Percentiles rank a stretch among this genome's conserved stretches.
phyloP scores from a whole-genome alignment of 2,888 invertebrate species.

The Magallana nippona region DNA sequence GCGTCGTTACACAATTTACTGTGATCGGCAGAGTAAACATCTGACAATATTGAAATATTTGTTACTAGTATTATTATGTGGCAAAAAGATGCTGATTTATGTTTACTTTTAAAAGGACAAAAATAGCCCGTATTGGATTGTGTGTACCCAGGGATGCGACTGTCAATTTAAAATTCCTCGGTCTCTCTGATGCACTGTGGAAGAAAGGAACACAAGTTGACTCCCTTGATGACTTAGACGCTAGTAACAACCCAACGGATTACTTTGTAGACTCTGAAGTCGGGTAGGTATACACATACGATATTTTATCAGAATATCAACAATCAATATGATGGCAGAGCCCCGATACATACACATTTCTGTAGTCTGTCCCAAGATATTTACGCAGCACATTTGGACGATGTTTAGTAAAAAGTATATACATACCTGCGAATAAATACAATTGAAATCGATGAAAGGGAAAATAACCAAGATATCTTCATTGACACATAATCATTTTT shows the following conservation, averaged over 20 bases:
- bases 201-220: neutral
- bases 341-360: no score
- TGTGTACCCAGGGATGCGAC: conserved; percentile 34
- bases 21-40: no score
- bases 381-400: no score
- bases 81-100: no score
- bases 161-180: neutral
- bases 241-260: neutral
- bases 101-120: neutral
- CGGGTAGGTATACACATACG: neutral
- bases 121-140: conserved; percentile 17
- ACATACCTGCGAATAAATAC: no score
- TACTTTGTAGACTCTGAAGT: conserved; percentile 30
- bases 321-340: neutral
- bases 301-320: neutral
- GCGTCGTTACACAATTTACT: no score
- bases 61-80: neutral
- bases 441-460: no score
- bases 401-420: no score
- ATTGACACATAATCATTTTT: no score
- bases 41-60: no score
- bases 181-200: neutral
- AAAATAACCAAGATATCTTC: no score
- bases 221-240: neutral
- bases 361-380: no score